Conservation (phyloP, 2,113 vertebrate genomes). For the Clupea harengus region DNA sequence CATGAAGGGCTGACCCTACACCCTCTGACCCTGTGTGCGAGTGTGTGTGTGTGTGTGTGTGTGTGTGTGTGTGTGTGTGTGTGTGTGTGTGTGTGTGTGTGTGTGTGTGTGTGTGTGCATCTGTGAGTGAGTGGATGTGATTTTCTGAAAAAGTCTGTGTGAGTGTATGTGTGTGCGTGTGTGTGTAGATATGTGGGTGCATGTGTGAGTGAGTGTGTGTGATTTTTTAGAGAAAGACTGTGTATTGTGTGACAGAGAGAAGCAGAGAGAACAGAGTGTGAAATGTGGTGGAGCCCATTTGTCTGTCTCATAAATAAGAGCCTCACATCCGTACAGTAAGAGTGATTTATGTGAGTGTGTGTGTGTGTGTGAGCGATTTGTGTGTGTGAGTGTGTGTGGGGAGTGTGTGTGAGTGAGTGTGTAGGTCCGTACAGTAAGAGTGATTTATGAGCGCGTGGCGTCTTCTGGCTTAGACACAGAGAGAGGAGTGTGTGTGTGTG, state of each 20-base stretch:
- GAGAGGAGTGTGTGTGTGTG: no score
- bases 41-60: no score
- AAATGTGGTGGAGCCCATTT: constrained; percentile 14
- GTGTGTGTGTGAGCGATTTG: no score
- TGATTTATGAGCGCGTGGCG: not conserved
- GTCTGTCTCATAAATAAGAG: constrained; percentile 12
- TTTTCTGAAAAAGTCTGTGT: not conserved
- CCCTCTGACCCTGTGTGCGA: not conserved
- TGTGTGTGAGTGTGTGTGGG: no score
- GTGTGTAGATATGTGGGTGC: constrained; percentile 13
- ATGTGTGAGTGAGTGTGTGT: not conserved
- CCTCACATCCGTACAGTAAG: not conserved
- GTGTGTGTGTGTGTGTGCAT: constrained; percentile 42
- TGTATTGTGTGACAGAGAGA: not conserved
- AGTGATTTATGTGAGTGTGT: not conserved
- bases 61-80: no score
- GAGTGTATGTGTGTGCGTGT: not conserved
- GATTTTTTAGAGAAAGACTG: no score
- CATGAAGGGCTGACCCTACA: not conserved
- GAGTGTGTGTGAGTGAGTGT: not conserved
- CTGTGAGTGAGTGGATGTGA: constrained; percentile 24
- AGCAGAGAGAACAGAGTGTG: not conserved
- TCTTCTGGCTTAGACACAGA: not conserved
- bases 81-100: constrained; percentile 22
- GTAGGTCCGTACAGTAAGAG: not conserved